These are phyloP conservation scores for Lepidocyrtoides sp. DNA, from an alignment of 2,888 invertebrate genomes.

Conservation along the genomic window DNA sequence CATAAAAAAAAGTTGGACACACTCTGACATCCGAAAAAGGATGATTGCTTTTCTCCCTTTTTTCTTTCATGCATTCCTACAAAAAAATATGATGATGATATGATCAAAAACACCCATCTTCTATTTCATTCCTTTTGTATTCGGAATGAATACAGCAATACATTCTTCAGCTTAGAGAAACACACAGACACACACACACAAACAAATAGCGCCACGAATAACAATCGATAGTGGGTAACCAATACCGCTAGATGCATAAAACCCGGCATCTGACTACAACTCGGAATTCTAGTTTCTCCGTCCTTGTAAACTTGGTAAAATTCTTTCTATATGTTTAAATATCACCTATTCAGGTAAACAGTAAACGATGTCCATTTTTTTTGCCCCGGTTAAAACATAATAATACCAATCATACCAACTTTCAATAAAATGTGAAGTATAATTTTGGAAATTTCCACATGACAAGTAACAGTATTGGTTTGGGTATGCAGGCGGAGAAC, in stretches of 20 bases:
- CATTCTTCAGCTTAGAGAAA: too few species aligned
- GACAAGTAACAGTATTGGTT: background rate
- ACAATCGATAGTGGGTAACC: background rate
- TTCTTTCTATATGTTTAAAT: background rate
- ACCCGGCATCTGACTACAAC: too few species aligned
- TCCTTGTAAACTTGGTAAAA: too few species aligned
- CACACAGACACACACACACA: background rate
- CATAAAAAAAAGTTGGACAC: constrained; percentile 64
- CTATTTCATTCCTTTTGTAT: background rate
- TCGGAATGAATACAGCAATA: background rate
- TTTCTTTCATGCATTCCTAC: background rate
- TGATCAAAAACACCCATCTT: constrained; percentile 53
- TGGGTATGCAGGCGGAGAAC: too few species aligned
- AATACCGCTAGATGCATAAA: background rate
- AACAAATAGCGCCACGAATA: too few species aligned
- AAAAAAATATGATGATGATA: constrained; percentile 58
- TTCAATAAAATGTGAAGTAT: background rate
- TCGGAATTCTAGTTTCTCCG: too few species aligned
- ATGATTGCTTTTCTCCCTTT: constrained; percentile 58
- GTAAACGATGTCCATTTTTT: background rate
- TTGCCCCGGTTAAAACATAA: background rate
- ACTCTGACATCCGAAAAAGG: constrained; percentile 64
- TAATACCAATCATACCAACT: background rate
- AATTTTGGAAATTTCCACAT: constrained; percentile 25
- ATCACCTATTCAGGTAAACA: too few species aligned